phyloP scores from a whole-genome alignment of 2,888 invertebrate genomes.

The Odontocerum albicorne region DNA sequence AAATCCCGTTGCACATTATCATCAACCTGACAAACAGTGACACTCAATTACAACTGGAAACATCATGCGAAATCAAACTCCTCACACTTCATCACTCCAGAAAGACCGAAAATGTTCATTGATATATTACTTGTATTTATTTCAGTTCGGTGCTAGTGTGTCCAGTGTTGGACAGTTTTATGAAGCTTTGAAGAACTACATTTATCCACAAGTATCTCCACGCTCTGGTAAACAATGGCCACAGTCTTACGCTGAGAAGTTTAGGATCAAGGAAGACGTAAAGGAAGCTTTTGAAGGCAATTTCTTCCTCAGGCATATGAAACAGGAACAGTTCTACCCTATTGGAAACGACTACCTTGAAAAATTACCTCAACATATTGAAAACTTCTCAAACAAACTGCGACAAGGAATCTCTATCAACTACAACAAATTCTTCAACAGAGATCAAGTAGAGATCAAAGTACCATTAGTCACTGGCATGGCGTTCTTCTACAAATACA shows the following conservation, averaged over 20 bases:
- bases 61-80: too few relatives aligned
- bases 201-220: too few relatives aligned
- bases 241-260: slow-evolving; percentile 48
- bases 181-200: slow-evolving; percentile 18
- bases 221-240: slow-evolving; percentile 37
- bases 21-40: too few relatives aligned
- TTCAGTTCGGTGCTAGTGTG: slow-evolving; percentile 23
- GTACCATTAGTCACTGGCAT: slow-evolving; percentile 62
- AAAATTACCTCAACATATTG: slow-evolving; percentile 42
- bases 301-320: slow-evolving; percentile 41
- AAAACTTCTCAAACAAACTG: slow-evolving; percentile 41
- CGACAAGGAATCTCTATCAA: slow-evolving; percentile 46
- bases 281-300: slow-evolving; percentile 54
- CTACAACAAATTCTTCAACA: slow-evolving; percentile 51
- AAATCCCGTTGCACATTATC: too few relatives aligned
- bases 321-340: slow-evolving; percentile 42
- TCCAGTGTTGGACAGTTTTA: slow-evolving; percentile 31
- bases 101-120: too few relatives aligned
- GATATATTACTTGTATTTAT: too few relatives aligned
- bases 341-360: slow-evolving; percentile 51
- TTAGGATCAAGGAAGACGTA: slow-evolving; percentile 49
- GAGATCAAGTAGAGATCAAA: slow-evolving; percentile 49
- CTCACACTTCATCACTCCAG: too few relatives aligned
- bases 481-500: slow-evolving; percentile 54
- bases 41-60: too few relatives aligned